phyloP scores from a whole-genome alignment of 2,888 invertebrate species.

The Miltochrista miniata region DNA sequence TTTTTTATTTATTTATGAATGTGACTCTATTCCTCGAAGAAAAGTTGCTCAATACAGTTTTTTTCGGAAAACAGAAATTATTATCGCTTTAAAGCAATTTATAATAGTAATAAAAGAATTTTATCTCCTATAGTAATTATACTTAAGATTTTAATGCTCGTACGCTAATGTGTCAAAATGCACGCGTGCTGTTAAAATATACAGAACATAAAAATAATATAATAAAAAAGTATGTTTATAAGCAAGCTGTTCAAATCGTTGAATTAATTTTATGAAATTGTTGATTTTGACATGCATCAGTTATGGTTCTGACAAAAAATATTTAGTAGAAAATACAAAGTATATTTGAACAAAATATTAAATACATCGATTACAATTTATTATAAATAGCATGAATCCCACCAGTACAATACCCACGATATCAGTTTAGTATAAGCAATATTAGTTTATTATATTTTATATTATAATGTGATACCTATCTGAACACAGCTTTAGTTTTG shows the following conservation, averaged over 20 bases:
- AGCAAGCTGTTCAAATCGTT: conserved; percentile 45
- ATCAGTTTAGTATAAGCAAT: conserved; percentile 50
- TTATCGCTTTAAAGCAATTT: conserved; percentile 58
- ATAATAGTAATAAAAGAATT: conserved; percentile 66
- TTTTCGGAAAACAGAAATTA: conserved; percentile 47
- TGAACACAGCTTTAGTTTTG: conserved; percentile 8
- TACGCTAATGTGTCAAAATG: conserved; percentile 76
- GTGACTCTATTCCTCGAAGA: conserved; percentile 19
- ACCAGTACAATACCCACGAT: conserved; percentile 52
- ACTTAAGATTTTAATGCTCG: conserved; percentile 70
- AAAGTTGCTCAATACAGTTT: conserved; percentile 64
- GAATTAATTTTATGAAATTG: conserved; percentile 36
- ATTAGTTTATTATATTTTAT: conserved; percentile 32
- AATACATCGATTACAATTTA: conserved; percentile 36
- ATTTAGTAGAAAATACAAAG: conserved; percentile 29
- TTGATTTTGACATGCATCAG: conserved; percentile 48
- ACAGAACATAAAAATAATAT: conserved; percentile 45
- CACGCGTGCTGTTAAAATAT: conserved; percentile 71
- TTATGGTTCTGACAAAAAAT: conserved; percentile 24
- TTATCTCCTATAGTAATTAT: conserved; percentile 67
- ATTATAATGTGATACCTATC: background rate
- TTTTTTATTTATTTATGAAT: background rate
- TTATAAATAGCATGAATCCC: conserved; percentile 29
- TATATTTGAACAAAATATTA: conserved; percentile 32
- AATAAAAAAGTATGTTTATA: conserved; percentile 40